phyloP scores from a whole-genome alignment of 2,888 invertebrate genomes.

The Chymomyza caudatula region DNA sequence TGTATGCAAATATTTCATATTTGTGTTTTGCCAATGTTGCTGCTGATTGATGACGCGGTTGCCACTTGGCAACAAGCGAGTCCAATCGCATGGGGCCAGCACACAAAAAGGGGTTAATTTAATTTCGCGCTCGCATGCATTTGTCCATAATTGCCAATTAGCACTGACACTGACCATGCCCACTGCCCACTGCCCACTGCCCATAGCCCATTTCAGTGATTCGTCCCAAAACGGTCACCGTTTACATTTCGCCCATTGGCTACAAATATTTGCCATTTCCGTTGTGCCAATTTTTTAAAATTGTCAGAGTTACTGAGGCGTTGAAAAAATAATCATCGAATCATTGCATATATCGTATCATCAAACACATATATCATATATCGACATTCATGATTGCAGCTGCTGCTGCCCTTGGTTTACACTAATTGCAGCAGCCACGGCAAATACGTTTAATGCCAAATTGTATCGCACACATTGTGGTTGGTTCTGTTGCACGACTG shows the following conservation, averaged over 20 bases:
- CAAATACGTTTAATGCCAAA: slow-evolving; percentile 31
- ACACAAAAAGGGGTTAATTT: slow-evolving; percentile 71
- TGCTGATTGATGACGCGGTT: slow-evolving; percentile 61
- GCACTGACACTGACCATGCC: slow-evolving; percentile 70
- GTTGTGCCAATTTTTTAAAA: slow-evolving; percentile 26
- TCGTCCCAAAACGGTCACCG: slow-evolving; percentile 34
- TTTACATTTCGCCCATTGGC: slow-evolving; percentile 57
- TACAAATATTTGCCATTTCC: slow-evolving; percentile 55
- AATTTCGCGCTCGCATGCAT: slow-evolving; percentile 75
- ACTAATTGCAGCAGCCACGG: slow-evolving; percentile 21
- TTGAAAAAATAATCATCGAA: slow-evolving; percentile 66
- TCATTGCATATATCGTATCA: slow-evolving; percentile 29
- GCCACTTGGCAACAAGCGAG: slow-evolving; percentile 48
- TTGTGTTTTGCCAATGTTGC: slow-evolving; percentile 28
- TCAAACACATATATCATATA: slow-evolving; percentile 6
- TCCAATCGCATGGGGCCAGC: background rate
- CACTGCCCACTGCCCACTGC: slow-evolving; percentile 29
- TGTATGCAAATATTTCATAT: slow-evolving; percentile 40
- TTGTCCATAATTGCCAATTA: slow-evolving; percentile 76
- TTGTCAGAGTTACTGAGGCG: slow-evolving; percentile 62
- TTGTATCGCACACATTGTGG: background rate
- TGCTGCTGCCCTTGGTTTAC: slow-evolving; percentile 28
- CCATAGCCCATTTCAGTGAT: slow-evolving; percentile 27
- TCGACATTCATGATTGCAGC: slow-evolving; percentile 51
- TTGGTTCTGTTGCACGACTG: background rate